Percentiles rank a stretch among this genome's conserved stretches.
Evolutionary conservation across 2,888 invertebrate species (phyloP).

Genomic region (Apeira syringaria): DNA sequence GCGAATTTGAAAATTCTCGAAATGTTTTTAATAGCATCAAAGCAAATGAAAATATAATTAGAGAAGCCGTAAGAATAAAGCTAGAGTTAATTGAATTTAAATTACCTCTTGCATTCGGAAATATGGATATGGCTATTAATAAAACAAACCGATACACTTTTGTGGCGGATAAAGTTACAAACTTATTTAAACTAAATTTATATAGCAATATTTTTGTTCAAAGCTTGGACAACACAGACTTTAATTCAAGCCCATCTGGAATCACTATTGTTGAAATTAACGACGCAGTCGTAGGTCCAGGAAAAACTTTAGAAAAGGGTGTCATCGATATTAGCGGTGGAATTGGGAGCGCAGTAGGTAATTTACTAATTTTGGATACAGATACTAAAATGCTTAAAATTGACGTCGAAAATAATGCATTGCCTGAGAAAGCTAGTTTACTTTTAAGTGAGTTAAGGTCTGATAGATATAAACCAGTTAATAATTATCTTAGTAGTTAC

Average conservation of each 20-base stretch:
- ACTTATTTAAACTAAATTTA: constrained; percentile 13
- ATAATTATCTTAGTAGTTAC: constrained; percentile 24
- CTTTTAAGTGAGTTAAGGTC: constrained; percentile 26
- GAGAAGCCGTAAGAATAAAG: constrained; percentile 32
- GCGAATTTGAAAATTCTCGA: constrained; percentile 23
- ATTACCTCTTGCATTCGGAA: constrained; percentile 41
- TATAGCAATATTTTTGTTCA: background rate
- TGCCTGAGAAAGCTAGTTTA: constrained; percentile 33
- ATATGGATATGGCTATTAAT: constrained; percentile 35
- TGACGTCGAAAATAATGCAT: constrained; percentile 23
- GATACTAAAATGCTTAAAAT: constrained; percentile 34
- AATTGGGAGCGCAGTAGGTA: constrained; percentile 47
- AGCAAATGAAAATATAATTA: constrained; percentile 29
- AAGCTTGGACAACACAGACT: constrained; percentile 15
- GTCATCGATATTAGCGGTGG: constrained; percentile 38
- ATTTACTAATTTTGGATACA: constrained; percentile 35
- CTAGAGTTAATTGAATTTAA: constrained; percentile 32
- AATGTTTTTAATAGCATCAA: constrained; percentile 30
- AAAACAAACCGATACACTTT: constrained; percentile 8
- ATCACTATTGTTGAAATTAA: constrained; percentile 29
- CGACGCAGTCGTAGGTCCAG: constrained; percentile 32
- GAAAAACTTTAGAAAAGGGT: constrained; percentile 32
- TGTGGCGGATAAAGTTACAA: constrained; percentile 19
- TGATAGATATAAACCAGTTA: constrained; percentile 12
- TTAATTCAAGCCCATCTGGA: background rate